A percentile compares a stretch with the other conserved stretches of the same genome.
These are phyloP conservation scores for Heliconius melpomene DNA, from an alignment of 1,140 invertebrate species.

Conservation along the genomic window DNA sequence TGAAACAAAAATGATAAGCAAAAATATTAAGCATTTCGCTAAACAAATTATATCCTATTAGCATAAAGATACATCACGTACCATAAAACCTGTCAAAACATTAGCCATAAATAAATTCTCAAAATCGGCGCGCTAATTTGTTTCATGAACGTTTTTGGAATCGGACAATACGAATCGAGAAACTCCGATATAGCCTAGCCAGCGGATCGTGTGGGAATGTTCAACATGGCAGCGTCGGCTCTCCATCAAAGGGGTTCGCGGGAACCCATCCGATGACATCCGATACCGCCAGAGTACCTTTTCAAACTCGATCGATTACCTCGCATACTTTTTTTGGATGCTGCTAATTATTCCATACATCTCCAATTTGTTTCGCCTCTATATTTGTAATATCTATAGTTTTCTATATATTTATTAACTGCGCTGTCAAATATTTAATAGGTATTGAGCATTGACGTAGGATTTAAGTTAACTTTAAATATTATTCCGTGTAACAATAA, in stretches of 20 bases:
- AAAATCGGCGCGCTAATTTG: constrained; percentile 42
- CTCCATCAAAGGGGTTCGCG: constrained; percentile 69
- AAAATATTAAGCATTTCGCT: not conserved
- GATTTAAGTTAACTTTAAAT: constrained; percentile 33
- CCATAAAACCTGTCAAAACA: constrained; percentile 29
- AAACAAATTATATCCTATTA: not conserved
- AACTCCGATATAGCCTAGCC: constrained; percentile 51
- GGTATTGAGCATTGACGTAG: constrained; percentile 6
- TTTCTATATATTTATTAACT: constrained; percentile 5
- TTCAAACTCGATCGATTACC: constrained; percentile 52
- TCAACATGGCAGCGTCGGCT: constrained; percentile 66
- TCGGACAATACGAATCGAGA: constrained; percentile 60
- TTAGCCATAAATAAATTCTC: constrained; percentile 37
- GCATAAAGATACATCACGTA: not conserved
- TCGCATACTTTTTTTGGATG: constrained; percentile 47
- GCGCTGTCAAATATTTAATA: not conserved
- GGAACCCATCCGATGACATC: constrained; percentile 61
- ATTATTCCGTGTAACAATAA: constrained; percentile 45
- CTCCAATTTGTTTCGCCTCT: constrained; percentile 30
- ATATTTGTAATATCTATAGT: constrained; percentile 32
- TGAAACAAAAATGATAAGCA: not conserved
- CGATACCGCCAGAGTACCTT: constrained; percentile 55
- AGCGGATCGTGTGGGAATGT: constrained; percentile 74
- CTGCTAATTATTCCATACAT: constrained; percentile 47
- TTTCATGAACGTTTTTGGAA: constrained; percentile 66